phyloP scores from a whole-genome alignment of 2,888 invertebrate species.

The Mesoligia furuncula region DNA sequence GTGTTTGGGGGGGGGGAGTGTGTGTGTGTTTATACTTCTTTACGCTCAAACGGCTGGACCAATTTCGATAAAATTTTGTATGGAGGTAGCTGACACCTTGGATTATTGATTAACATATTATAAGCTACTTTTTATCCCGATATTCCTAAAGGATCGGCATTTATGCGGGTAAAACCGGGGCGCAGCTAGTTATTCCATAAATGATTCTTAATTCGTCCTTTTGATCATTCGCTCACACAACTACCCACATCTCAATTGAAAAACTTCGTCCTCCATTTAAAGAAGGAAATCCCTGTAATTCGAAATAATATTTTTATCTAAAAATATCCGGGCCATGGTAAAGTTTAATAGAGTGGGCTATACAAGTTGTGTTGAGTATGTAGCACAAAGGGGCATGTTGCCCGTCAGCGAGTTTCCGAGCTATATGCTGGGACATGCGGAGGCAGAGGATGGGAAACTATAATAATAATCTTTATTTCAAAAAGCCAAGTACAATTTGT shows the following conservation, averaged over 20 bases:
- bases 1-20: no score
- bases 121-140: no score
- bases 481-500: no score
- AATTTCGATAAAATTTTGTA: no score
- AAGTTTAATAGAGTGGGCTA: slow-evolving; percentile 74
- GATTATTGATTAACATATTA: no score
- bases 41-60: no score
- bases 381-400: slow-evolving; percentile 78
- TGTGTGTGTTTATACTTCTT: no score
- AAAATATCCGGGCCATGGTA: slow-evolving; percentile 54
- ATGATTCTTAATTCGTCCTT: not conserved
- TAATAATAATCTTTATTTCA: no score
- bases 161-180: no score
- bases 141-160: no score
- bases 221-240: not conserved
- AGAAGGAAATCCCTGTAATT: slow-evolving; percentile 16
- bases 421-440: slow-evolving; percentile 50
- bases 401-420: slow-evolving; percentile 73
- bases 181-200: not conserved
- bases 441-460: not conserved
- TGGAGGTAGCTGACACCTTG: no score
- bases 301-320: slow-evolving; percentile 32
- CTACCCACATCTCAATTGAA: slow-evolving; percentile 6
- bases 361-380: slow-evolving; percentile 66
- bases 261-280: slow-evolving; percentile 1